A percentile compares a stretch with the other conserved stretches of the same genome.
Evolutionary conservation across 2,888 invertebrate species (phyloP).

Genomic region (Liposcelis brunnea): DNA sequence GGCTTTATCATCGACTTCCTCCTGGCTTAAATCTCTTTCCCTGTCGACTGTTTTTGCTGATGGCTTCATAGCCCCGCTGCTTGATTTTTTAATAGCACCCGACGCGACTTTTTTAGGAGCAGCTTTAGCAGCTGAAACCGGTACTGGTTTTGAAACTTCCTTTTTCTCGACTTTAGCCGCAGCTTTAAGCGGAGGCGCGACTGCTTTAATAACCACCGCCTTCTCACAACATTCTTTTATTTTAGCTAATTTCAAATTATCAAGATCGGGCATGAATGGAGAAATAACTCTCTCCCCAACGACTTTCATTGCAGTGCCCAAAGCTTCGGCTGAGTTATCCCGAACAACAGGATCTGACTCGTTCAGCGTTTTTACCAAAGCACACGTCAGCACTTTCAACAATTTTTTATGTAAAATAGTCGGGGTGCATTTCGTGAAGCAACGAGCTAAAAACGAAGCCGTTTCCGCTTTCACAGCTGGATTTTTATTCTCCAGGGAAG

Average conservation of each 20-base stretch:
- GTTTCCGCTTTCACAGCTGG: slow-evolving; percentile 80
- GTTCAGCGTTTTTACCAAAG: slow-evolving; percentile 59
- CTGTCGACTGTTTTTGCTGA: slow-evolving; percentile 20
- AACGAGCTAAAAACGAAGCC: slow-evolving; percentile 64
- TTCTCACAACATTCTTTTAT: slow-evolving; percentile 89
- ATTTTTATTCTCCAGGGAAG: slow-evolving; percentile 80
- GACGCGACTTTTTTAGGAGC: slow-evolving; percentile 10
- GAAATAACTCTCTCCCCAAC: slow-evolving; percentile 81
- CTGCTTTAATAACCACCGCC: slow-evolving; percentile 45
- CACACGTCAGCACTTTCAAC: slow-evolving; percentile 61
- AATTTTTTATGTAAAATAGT: slow-evolving; percentile 75
- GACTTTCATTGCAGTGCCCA: slow-evolving; percentile 86
- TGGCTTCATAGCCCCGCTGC: slow-evolving; percentile 18
- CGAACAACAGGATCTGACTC: slow-evolving; percentile 78
- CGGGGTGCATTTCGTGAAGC: slow-evolving; percentile 65
- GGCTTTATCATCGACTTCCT: slow-evolving; percentile 61
- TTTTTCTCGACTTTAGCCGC: neutral
- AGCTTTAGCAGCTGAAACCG: slow-evolving; percentile 1
- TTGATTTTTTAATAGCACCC: neutral
- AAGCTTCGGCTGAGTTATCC: slow-evolving; percentile 80
- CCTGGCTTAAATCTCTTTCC: slow-evolving; percentile 54
- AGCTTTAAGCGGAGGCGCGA: slow-evolving; percentile 39
- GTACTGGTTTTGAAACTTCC: neutral
- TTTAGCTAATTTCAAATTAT: slow-evolving; percentile 80
- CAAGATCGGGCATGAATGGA: slow-evolving; percentile 75